phyloP scores from a whole-genome alignment of 2,113 vertebrate species.

The Silurus meridionalis region DNA sequence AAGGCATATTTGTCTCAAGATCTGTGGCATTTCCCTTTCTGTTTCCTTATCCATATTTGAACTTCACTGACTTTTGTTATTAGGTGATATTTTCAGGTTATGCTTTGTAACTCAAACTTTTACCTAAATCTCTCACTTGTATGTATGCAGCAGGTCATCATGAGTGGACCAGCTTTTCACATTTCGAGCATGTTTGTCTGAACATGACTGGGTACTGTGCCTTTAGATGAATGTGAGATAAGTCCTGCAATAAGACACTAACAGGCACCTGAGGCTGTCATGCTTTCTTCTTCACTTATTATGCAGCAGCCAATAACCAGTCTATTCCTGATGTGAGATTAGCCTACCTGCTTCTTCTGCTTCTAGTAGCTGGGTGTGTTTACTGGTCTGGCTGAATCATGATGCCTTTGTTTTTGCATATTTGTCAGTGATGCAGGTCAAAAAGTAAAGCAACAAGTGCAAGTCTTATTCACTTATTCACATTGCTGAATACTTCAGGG shows the following conservation, averaged over 20 bases:
- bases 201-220: not conserved
- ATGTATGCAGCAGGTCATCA: not conserved
- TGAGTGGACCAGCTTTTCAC: not conserved
- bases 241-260: slow-evolving; percentile 15
- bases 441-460: not conserved
- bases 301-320: not conserved
- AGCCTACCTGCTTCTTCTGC: not conserved
- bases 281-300: not conserved
- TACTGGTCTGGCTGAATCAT: not conserved
- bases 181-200: not conserved
- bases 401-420: not conserved
- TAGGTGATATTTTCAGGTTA: not conserved
- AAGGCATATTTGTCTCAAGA: not conserved
- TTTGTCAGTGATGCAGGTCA: not conserved
- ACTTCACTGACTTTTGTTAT: not conserved
- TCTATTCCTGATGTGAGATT: slow-evolving; percentile 10
- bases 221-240: slow-evolving; percentile 33
- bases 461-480: not conserved
- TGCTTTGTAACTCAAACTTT: not conserved
- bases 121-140: not conserved
- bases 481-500: not conserved
- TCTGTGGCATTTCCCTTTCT: not conserved
- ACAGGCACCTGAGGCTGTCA: slow-evolving; percentile 20
- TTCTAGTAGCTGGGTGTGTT: not conserved
- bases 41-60: not conserved